Conservation (phyloP, 2,113 vertebrate genomes). For the Hiodon alosoides region DNA sequence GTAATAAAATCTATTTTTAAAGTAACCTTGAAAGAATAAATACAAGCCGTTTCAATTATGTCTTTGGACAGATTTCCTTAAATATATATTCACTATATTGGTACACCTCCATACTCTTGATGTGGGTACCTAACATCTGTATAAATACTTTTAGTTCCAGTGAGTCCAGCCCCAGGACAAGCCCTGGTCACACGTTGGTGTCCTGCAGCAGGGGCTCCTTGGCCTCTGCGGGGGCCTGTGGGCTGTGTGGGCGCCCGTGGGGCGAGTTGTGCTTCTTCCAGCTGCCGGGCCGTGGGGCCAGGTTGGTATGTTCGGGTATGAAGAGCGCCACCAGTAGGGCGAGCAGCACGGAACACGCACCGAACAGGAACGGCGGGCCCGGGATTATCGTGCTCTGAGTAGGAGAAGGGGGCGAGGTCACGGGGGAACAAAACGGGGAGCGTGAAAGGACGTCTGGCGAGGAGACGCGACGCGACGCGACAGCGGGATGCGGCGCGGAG, state of each 20-base stretch:
- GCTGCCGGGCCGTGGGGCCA: conserved; percentile 57
- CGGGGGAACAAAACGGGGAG: neutral
- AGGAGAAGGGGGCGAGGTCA: neutral
- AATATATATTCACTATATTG: conserved; percentile 12
- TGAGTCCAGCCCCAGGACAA: neutral
- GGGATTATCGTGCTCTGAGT: conserved; percentile 72
- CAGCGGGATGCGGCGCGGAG: neutral
- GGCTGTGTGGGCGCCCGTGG: conserved; percentile 67
- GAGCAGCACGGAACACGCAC: conserved; percentile 71
- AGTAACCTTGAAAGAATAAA: neutral
- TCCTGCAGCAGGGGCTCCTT: conserved; percentile 76
- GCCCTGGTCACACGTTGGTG: conserved; percentile 67
- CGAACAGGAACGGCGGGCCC: conserved; percentile 71
- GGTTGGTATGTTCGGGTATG: conserved; percentile 72
- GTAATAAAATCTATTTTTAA: neutral
- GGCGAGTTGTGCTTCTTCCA: conserved; percentile 72
- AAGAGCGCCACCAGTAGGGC: conserved; percentile 79
- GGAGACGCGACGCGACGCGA: too few relatives aligned
- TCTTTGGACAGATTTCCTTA: conserved; percentile 14
- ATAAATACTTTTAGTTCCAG: neutral
- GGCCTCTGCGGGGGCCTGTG: conserved; percentile 68
- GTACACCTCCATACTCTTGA: neutral
- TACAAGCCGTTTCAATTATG: conserved; percentile 9
- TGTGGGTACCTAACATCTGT: neutral
- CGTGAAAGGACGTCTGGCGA: neutral